Base-by-base conservation (phyloP, 2,888 invertebrate species). In the Thelaira solivaga region DNA sequence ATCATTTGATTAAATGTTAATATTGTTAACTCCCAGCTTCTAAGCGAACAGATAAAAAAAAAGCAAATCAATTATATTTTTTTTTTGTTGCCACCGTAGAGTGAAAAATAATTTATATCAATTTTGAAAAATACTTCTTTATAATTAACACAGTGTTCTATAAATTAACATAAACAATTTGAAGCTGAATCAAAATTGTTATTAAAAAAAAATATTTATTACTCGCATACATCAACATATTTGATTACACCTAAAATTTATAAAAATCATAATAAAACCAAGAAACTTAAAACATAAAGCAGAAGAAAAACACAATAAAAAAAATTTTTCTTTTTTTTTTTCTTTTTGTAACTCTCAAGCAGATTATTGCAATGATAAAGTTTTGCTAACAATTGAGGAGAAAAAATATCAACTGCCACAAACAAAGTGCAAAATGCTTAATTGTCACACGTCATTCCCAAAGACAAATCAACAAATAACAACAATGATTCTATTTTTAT, bases 371-470 rank as follows among this genome's bases (percentile, higher is more conserved):
- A 51, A 67, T 13, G 36, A 76, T 57, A 41, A 43, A 22, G 47
- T 13, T 20, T 26, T 26, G 13, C n/a, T 18, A 71, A 72, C 65
- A 73, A 51, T 71, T 61, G 59, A 36, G 11, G 24, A 24, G 31
- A 51, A 51, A 65, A 75, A 61, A 74, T 45, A 59, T 45, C 57
- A 76, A 65, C 34, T 68, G 39, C 45, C 53, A 36, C 55, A 69
- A 64, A 71, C 75, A 79, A 74, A 75, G 36, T 61, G 59, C 39
- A 79, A 71, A 79, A 75, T 79, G 67, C 39, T 72, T 57, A 76
- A 79, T 79, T 79, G 79, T 76, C 79, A 79, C 79, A 79, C 79
- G 62, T 79, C 79, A 76, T 61, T 79, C 75, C 62, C 57, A 64
- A 13, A 72, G 34, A 62, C 69, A 64, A 71, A 67, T 61, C 47